Evolutionary conservation across 1,140 invertebrate genomes (phyloP).

Genomic region (Drosophila rhopaloa): DNA sequence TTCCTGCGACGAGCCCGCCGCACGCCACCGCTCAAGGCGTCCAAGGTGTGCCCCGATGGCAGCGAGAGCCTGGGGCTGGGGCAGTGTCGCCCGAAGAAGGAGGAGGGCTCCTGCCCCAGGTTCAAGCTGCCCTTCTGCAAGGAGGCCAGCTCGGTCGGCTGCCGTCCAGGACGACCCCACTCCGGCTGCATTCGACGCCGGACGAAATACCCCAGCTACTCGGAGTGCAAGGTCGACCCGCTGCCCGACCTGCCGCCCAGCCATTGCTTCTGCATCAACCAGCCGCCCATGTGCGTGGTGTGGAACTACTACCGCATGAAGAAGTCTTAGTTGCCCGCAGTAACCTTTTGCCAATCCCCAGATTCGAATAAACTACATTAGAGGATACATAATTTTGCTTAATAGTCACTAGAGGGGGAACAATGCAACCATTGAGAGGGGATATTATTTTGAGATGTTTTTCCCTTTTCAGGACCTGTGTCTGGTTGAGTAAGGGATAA

Average conservation of each 20-base stretch:
- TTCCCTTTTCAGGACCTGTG: no score
- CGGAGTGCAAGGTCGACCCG: slow-evolving; percentile 54
- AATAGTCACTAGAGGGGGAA: no score
- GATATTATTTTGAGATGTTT: no score
- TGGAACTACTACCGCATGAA: slow-evolving; percentile 62
- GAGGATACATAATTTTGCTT: neutral
- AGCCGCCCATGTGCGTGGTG: slow-evolving; percentile 61
- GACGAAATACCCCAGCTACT: slow-evolving; percentile 66
- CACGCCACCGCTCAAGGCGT: neutral
- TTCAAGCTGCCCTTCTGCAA: slow-evolving; percentile 26
- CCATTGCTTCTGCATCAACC: slow-evolving; percentile 55
- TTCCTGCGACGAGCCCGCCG: neutral
- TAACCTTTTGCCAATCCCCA: neutral
- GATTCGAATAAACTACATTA: slow-evolving; percentile 4
- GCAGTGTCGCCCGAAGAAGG: neutral
- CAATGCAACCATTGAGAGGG: no score
- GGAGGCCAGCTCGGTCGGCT: neutral
- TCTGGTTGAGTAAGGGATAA: no score
- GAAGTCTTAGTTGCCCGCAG: slow-evolving; percentile 39
- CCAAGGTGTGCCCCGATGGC: neutral
- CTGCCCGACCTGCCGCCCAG: slow-evolving; percentile 27
- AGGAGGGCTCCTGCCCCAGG: slow-evolving; percentile 18
- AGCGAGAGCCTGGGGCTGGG: slow-evolving; percentile 7
- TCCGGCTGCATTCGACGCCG: slow-evolving; percentile 20
- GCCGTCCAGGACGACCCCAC: neutral